These are phyloP conservation scores for Hoplias malabaricus DNA, from an alignment of 2,113 vertebrate genomes.

Conservation along the genomic window DNA sequence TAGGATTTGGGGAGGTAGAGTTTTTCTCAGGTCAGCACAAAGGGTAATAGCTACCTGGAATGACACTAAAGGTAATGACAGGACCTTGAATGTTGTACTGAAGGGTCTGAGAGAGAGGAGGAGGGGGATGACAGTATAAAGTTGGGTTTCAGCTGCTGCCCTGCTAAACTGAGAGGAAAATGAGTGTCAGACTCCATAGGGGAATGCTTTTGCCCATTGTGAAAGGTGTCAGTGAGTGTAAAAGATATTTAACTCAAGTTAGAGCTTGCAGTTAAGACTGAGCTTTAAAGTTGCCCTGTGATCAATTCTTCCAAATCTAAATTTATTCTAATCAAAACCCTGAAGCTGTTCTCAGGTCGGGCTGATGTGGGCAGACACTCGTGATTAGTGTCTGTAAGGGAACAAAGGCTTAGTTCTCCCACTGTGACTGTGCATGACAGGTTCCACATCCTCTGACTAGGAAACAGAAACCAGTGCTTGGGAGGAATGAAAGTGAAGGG, in stretches of 20 bases:
- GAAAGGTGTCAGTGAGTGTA: not conserved
- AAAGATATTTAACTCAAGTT: not conserved
- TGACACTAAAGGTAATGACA: conserved; percentile 32
- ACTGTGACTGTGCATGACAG: conserved; percentile 47
- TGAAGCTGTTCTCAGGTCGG: conserved; percentile 31
- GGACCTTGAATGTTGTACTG: conserved; percentile 23
- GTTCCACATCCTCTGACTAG: conserved; percentile 40
- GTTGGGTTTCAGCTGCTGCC: not conserved
- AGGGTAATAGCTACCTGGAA: conserved; percentile 26
- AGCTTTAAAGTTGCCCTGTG: not conserved
- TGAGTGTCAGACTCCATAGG: conserved; percentile 5
- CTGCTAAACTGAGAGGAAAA: not conserved
- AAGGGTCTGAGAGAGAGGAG: conserved; percentile 8
- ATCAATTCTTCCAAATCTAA: conserved; percentile 3
- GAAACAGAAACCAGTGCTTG: conserved; percentile 32
- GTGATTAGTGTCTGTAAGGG: conserved; percentile 29
- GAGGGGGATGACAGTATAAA: not conserved
- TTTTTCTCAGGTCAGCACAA: conserved; percentile 33
- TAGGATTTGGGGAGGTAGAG: conserved; percentile 18
- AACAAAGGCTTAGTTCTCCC: conserved; percentile 48
- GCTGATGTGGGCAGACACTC: conserved; percentile 13
- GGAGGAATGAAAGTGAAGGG: conserved; percentile 43
- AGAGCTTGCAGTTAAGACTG: not conserved
- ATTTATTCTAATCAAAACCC: conserved; percentile 5
- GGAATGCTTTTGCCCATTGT: not conserved